Evolutionary conservation across 2,113 vertebrate genomes (phyloP).

Genomic region (Tricholaema leucomelas): DNA sequence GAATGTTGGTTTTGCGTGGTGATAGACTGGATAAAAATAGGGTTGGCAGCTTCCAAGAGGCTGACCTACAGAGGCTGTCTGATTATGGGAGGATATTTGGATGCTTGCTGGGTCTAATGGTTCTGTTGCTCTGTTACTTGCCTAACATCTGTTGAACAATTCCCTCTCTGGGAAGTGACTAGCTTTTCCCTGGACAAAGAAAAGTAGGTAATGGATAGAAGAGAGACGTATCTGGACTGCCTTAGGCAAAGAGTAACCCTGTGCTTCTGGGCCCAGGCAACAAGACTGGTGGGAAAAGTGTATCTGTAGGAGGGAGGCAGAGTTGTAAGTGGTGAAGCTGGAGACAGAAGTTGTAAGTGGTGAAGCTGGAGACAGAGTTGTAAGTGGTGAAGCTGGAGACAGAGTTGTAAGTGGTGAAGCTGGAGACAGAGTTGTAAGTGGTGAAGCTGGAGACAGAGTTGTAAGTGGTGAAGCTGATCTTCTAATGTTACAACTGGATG

Average conservation of each 20-base stretch:
- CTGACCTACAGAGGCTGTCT: not conserved
- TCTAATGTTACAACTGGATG: not conserved
- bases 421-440: not conserved
- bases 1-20: not conserved
- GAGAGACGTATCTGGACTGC: not conserved
- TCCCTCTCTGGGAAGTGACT: not conserved
- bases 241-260: not conserved
- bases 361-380: not conserved
- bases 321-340: not conserved
- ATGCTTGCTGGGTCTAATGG: not conserved
- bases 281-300: not conserved
- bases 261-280: not conserved
- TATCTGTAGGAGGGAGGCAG: not conserved
- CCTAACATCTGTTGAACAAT: not conserved
- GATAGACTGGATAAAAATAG: not conserved
- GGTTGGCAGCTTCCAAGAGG: not conserved
- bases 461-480: not conserved
- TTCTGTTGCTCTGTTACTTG: not conserved
- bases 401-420: not conserved
- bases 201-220: not conserved
- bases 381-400: not conserved
- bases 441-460: not conserved
- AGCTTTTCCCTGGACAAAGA: not conserved
- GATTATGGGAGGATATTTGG: not conserved
- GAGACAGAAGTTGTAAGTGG: too few relatives aligned